These are phyloP conservation scores for Morpho helenor DNA, from an alignment of 2,888 invertebrate genomes.

Conservation along the genomic window DNA sequence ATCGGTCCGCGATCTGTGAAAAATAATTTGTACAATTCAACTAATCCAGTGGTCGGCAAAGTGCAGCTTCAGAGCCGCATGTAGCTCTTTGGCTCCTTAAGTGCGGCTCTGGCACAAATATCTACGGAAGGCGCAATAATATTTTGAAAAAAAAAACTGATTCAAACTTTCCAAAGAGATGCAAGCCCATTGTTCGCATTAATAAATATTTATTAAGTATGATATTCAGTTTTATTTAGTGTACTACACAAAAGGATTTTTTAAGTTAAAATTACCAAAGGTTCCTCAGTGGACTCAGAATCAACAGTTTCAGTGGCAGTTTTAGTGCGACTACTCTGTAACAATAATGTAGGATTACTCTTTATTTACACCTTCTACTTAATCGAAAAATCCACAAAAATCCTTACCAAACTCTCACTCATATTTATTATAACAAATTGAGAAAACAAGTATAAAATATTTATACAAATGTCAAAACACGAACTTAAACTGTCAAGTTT, in stretches of 20 bases:
- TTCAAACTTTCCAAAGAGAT: too few species aligned
- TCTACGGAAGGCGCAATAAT: too few species aligned
- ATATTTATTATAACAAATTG: slow-evolving; percentile 32
- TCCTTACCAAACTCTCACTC: slow-evolving; percentile 52
- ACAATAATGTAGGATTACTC: slow-evolving; percentile 19
- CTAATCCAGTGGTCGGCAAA: too few species aligned
- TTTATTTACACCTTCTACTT: not conserved
- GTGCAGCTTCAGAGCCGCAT: too few species aligned
- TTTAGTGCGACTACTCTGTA: slow-evolving; percentile 56
- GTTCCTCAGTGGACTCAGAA: slow-evolving; percentile 45
- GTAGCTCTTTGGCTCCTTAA: too few species aligned
- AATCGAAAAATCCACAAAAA: not conserved
- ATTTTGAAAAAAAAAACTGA: too few species aligned
- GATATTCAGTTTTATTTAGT: too few species aligned
- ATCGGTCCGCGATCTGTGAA: slow-evolving; percentile 53
- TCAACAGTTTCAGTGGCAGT: slow-evolving; percentile 40
- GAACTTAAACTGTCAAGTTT: not conserved
- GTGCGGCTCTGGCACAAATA: too few species aligned
- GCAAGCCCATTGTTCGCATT: too few species aligned
- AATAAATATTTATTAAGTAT: too few species aligned
- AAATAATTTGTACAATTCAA: not conserved
- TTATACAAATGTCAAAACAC: slow-evolving; percentile 4
- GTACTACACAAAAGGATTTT: too few species aligned
- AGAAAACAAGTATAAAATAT: slow-evolving; percentile 3
- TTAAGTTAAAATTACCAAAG: slow-evolving; percentile 31